Percentiles rank a stretch among this genome's conserved stretches.
Conservation (phyloP, 2,113 vertebrate species). For the Bubalus kerabau region DNA sequence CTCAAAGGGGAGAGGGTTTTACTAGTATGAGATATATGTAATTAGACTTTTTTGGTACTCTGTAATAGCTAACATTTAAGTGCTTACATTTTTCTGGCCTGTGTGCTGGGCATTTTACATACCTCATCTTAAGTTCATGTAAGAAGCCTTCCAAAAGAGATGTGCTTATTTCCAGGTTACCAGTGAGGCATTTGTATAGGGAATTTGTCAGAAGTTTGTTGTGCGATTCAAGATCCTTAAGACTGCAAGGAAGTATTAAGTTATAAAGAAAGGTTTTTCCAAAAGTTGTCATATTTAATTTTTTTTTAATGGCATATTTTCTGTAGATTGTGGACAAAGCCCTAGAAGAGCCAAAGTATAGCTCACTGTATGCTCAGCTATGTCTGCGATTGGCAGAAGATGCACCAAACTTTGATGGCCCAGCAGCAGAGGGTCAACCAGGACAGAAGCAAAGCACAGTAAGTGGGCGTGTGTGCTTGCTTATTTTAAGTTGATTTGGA, state of each 20-base stretch:
- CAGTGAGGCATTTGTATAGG: neutral
- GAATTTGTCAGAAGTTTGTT: neutral
- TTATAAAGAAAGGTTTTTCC: neutral
- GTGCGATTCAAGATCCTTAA: neutral
- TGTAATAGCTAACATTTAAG: neutral
- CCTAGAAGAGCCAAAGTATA: conserved; percentile 99
- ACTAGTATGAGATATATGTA: neutral
- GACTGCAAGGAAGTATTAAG: neutral
- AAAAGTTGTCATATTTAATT: neutral
- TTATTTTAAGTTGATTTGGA: neutral
- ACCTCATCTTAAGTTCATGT: neutral
- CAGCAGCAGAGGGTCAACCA: conserved; percentile 96
- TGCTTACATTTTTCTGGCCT: neutral
- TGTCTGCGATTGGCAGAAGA: conserved; percentile 99
- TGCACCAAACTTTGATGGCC: conserved; percentile 99
- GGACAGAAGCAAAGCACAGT: conserved; percentile 99
- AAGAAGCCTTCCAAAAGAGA: neutral
- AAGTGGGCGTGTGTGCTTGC: conserved; percentile 65
- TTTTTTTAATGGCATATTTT: neutral
- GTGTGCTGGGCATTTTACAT: neutral
- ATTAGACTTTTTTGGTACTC: neutral
- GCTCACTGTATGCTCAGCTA: conserved; percentile 99
- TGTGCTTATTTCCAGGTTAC: neutral
- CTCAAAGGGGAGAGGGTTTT: neutral
- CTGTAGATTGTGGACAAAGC: conserved; percentile 99